Percentiles rank a stretch among this genome's conserved stretches.
These are phyloP conservation scores for Hydraecia micacea DNA, from an alignment of 2,888 invertebrate genomes.

Conservation along the genomic window DNA sequence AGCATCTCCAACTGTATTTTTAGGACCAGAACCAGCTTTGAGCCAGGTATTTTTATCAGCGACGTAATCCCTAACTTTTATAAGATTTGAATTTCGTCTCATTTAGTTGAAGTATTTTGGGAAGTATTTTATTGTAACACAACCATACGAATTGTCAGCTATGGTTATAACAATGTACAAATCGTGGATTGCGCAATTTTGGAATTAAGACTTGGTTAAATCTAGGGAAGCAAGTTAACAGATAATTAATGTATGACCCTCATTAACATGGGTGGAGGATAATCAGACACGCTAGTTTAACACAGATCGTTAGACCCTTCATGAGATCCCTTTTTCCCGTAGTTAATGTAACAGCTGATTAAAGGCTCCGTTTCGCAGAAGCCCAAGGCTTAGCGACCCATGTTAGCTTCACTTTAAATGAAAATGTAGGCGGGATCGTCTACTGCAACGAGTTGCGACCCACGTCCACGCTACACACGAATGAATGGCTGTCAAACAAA, in stretches of 20 bases:
- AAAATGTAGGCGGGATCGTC: not conserved
- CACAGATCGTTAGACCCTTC: not conserved
- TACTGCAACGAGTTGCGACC: not conserved
- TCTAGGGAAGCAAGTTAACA: not conserved
- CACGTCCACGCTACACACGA: not conserved
- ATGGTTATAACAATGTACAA: not conserved
- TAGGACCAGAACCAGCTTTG: too few species aligned
- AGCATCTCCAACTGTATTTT: too few species aligned
- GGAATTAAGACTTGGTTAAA: not conserved
- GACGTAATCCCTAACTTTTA: too few species aligned
- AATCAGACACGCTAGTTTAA: slow-evolving; percentile 1
- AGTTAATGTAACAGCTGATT: not conserved
- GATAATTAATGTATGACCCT: not conserved
- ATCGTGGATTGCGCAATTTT: too few species aligned
- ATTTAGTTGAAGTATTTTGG: too few species aligned
- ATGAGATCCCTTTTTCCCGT: not conserved
- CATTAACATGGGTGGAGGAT: not conserved
- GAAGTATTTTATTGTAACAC: too few species aligned
- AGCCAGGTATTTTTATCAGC: too few species aligned
- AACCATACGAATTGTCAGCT: not conserved
- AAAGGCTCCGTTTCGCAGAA: not conserved
- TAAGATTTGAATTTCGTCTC: too few species aligned
- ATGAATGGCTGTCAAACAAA: not conserved
- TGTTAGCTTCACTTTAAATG: not conserved
- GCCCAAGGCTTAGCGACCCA: not conserved